phyloP scores from a whole-genome alignment of 2,888 invertebrate species.

The Boloria selene region DNA sequence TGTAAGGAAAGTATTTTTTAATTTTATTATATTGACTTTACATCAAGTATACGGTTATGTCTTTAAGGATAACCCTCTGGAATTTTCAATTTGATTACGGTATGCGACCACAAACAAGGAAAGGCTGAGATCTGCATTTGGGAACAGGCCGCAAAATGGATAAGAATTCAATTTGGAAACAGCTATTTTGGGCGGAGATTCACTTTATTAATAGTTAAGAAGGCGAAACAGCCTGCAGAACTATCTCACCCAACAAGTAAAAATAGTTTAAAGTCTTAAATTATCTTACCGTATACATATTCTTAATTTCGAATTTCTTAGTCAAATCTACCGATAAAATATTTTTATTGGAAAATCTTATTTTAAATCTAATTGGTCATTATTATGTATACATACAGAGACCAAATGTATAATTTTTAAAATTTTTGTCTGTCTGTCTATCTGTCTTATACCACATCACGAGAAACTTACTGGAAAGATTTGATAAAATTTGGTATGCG shows the following conservation, averaged over 20 bases:
- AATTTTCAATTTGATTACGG: conserved; percentile 71
- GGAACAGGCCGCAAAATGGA: conserved; percentile 49
- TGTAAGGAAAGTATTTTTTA: conserved; percentile 11
- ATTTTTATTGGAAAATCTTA: no score
- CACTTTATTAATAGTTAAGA: conserved; percentile 23
- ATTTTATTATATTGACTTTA: conserved; percentile 34
- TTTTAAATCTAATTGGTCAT: no score
- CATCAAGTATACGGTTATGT: conserved; percentile 37
- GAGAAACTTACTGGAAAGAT: no score
- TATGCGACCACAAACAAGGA: conserved; percentile 58
- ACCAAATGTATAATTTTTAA: no score
- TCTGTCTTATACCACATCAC: no score
- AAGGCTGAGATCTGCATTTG: conserved; percentile 67
- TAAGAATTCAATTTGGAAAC: conserved; percentile 65
- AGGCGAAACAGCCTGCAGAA: background rate
- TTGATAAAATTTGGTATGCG: no score
- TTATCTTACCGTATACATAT: no score
- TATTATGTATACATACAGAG: no score
- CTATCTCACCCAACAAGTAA: background rate
- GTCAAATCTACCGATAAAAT: no score
- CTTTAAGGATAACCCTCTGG: conserved; percentile 54
- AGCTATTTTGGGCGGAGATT: conserved; percentile 58
- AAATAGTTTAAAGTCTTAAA: background rate
- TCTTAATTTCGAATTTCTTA: no score
- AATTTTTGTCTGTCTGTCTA: no score